Percentiles rank a stretch among this genome's conserved stretches.
phyloP scores from a whole-genome alignment of 2,113 vertebrate genomes.

The Hypocryptadius cinnamomeus region DNA sequence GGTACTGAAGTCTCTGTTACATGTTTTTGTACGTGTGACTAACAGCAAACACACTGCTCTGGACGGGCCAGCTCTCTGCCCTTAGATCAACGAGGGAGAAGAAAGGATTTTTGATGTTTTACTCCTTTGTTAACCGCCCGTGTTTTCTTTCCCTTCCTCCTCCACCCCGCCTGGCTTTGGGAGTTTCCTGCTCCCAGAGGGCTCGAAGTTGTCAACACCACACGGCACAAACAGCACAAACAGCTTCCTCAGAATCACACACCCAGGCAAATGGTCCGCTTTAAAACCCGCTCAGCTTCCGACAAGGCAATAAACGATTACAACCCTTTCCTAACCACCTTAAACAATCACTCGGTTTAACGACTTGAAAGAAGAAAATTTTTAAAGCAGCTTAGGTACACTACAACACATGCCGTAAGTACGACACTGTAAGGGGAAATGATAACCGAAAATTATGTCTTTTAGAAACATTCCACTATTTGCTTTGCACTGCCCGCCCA shows the following conservation, averaged over 20 bases:
- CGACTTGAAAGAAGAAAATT: not conserved
- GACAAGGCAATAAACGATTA: accelerated
- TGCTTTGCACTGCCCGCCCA: not conserved
- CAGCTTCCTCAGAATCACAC: accelerated
- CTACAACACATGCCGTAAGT: too few species aligned
- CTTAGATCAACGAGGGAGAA: not conserved
- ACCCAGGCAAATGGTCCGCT: not conserved
- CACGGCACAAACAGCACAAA: too few species aligned
- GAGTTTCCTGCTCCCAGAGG: not conserved
- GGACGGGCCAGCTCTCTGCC: accelerated
- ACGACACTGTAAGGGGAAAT: accelerated
- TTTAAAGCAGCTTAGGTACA: not conserved
- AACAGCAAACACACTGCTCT: not conserved
- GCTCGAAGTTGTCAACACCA: not conserved
- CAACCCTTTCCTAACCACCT: not conserved
- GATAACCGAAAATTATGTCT: accelerated
- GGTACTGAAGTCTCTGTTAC: accelerated
- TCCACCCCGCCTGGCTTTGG: not conserved
- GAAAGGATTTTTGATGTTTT: not conserved
- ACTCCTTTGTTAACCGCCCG: not conserved
- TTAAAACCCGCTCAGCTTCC: too few species aligned
- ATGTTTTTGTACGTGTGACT: accelerated
- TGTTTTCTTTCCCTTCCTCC: not conserved
- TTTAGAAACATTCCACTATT: accelerated
- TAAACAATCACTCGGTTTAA: not conserved